Base-by-base conservation (phyloP, 2,113 vertebrate species). In the Sorex fumeus region DNA sequence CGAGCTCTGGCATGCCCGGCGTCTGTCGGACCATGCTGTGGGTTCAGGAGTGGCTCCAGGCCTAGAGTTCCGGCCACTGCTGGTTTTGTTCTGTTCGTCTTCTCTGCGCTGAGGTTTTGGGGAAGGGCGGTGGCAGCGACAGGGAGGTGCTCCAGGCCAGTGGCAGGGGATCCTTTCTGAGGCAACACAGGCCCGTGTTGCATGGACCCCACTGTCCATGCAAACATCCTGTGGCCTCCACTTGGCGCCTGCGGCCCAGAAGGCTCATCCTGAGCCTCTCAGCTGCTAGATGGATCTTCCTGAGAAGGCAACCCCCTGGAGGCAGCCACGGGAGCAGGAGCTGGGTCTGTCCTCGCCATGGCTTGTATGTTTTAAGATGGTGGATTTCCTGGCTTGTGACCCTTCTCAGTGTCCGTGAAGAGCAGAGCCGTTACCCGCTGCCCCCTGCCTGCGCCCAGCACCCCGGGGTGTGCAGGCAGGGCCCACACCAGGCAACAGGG, bases 21-120 rank as follows among this genome's bases (percentile, higher is more conserved):
- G 30, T 40, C 70, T 75, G 66, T 87, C 23, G 43, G 57, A 66
- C 8, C 60, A 45, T 87, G 1, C 21, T 28, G 30, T 30, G 30
- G 74, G 57, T 50, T 67, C 34, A 23, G n/a, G 79, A 72, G 69
- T 34, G 19, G 13, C 75, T 36, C 25, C 21, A n/a, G 75, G 75
- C 36, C 47, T 16, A 23, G 69, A 36, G 53, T 16, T 30, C 28
- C 32, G 11, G 28, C 72, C 21, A 18, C 75, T 47, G n/a, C 40
- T 74, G 60, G 10, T 67, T 80, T 67, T 62, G 10, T 50, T 79
- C 30, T 91, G 45, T 72, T 75, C 47, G 28, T 76, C 57, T 89
- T 69, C 28, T 77, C 25, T 28, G 10, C 87, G 85, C 25, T 83
- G 57, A 80, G 79, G 53, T 57, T 57, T 57, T 57, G 19, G 53